phyloP scores from a whole-genome alignment of 2,797 vertebrate genomes.

The Sebastes nivosus region DNA sequence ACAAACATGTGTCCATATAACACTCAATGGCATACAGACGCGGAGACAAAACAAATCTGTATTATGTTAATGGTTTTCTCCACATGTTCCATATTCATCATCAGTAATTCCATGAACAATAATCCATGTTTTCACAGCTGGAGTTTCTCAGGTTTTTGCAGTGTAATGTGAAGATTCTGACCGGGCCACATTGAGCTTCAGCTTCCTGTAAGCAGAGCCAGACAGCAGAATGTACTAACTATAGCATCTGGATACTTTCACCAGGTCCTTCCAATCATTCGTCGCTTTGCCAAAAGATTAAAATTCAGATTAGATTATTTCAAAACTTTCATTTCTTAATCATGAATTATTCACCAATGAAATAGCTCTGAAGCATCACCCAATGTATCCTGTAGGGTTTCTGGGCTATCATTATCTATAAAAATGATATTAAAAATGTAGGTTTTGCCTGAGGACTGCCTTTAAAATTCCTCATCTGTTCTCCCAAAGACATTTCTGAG shows the following conservation, averaged over 20 bases:
- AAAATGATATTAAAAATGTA: constrained; percentile 83
- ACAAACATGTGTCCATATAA: background rate
- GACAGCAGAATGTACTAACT: background rate
- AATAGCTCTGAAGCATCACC: constrained; percentile 70
- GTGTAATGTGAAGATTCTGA: background rate
- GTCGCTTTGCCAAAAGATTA: constrained; percentile 61
- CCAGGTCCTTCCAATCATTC: constrained; percentile 50
- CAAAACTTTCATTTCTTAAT: constrained; percentile 80
- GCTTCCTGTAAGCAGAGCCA: constrained; percentile 8
- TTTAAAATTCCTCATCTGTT: constrained; percentile 63
- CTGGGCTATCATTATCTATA: constrained; percentile 76
- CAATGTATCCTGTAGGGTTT: constrained; percentile 70
- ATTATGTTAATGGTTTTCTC: background rate
- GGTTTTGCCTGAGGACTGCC: constrained; percentile 67
- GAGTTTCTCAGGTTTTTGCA: background rate
- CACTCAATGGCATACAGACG: background rate
- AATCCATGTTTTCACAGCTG: constrained; percentile 13
- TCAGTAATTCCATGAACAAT: constrained; percentile 13
- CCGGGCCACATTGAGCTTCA: background rate
- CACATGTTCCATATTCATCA: constrained; percentile 11
- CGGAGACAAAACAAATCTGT: background rate
- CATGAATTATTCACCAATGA: constrained; percentile 82
- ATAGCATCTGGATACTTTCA: constrained; percentile 34
- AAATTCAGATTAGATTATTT: constrained; percentile 81
- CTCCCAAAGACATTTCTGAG: constrained; percentile 50